These are phyloP conservation scores for Vidua macroura DNA, from an alignment of 2,113 vertebrate species.

Conservation along the genomic window DNA sequence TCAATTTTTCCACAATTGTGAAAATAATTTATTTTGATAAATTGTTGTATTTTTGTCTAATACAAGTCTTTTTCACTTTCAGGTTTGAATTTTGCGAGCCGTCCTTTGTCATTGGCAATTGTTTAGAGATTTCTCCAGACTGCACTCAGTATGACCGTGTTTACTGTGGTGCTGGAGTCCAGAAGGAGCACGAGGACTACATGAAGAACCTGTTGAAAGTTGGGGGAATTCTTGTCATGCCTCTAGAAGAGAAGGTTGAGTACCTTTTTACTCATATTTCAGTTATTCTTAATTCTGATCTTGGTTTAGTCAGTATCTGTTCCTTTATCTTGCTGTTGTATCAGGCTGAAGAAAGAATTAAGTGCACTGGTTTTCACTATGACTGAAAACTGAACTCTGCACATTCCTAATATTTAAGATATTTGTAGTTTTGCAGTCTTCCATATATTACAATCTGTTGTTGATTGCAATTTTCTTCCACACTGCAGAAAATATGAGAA, in stretches of 20 bases:
- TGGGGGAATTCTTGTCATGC: conserved; percentile 95
- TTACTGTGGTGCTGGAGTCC: conserved; percentile 95
- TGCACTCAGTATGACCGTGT: conserved; percentile 92
- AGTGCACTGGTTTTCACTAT: accelerated
- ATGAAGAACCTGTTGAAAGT: conserved; percentile 95
- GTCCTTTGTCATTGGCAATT: conserved; percentile 91
- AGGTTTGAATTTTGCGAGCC: conserved; percentile 99
- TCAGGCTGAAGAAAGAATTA: background rate
- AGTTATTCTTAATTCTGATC: background rate
- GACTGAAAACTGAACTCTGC: background rate
- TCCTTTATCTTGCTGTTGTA: background rate
- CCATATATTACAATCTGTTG: background rate
- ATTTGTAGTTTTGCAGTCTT: background rate
- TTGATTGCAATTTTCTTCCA: background rate
- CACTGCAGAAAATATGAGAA: background rate
- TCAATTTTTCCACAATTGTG: background rate
- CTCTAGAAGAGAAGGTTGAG: conserved; percentile 92
- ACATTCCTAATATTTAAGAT: background rate
- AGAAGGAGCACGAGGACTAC: conserved; percentile 93
- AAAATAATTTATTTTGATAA: background rate
- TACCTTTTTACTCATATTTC: background rate
- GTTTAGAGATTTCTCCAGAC: conserved; percentile 90
- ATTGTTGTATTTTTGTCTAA: background rate
- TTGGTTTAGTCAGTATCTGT: background rate
- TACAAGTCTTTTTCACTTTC: background rate